Conservation (phyloP, 1,140 invertebrate species). For the Nixonia krombeini region DNA sequence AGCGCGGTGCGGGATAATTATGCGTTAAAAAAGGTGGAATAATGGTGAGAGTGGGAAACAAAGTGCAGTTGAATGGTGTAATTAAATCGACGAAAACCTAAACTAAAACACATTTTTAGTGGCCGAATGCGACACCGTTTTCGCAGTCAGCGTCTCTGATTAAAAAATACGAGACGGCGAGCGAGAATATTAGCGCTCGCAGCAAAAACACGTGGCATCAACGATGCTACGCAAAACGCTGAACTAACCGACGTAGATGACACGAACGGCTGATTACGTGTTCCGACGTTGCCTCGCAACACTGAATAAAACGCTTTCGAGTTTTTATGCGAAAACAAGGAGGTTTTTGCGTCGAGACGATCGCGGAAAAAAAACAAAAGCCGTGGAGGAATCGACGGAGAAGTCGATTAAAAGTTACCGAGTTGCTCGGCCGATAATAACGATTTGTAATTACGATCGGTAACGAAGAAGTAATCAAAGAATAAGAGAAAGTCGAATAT, state of each 20-base stretch:
- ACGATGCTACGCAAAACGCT: background rate
- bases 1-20: too few relatives aligned
- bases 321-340: background rate
- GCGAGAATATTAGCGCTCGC: background rate
- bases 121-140: conserved; percentile 1
- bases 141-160: conserved; percentile 19
- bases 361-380: background rate
- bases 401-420: background rate
- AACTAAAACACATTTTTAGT: background rate
- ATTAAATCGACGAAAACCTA: background rate
- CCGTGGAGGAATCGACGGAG: background rate
- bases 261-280: conserved; percentile 12
- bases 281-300: background rate
- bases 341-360: background rate
- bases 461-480: too few relatives aligned
- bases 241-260: conserved; percentile 10
- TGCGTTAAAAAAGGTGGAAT: too few relatives aligned
- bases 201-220: conserved; percentile 9
- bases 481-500: too few relatives aligned
- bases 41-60: too few relatives aligned
- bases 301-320: conserved; percentile 13
- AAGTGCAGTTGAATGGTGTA: too few relatives aligned
- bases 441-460: too few relatives aligned
- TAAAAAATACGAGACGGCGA: background rate
- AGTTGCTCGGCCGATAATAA: too few relatives aligned